A percentile compares a stretch with the other conserved stretches of the same genome.
These are phyloP conservation scores for Idaea straminata DNA, from an alignment of 2,888 invertebrate genomes.

Conservation along the genomic window DNA sequence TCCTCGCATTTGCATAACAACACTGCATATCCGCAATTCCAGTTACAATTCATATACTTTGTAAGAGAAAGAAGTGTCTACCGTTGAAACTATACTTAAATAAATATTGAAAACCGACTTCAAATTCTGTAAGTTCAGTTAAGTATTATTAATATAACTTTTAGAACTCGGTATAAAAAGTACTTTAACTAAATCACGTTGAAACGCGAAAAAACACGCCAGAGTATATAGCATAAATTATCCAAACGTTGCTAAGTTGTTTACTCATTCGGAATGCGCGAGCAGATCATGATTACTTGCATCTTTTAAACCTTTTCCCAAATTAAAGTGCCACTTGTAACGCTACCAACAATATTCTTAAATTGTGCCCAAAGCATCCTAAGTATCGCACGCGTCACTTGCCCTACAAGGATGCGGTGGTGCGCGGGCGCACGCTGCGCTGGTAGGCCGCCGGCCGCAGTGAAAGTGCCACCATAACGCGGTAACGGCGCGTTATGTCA, in stretches of 20 bases:
- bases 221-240: too few relatives aligned
- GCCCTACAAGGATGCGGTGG: constrained; percentile 50
- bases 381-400: constrained; percentile 26
- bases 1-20: constrained; percentile 18
- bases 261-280: too few relatives aligned
- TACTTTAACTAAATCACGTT: too few relatives aligned
- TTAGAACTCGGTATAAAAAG: too few relatives aligned
- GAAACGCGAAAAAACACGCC: too few relatives aligned
- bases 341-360: too few relatives aligned
- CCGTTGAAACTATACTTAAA: not conserved
- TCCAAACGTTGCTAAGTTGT: too few relatives aligned
- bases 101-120: not conserved
- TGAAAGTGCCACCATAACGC: constrained; percentile 65
- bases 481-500: constrained; percentile 73
- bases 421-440: constrained; percentile 38
- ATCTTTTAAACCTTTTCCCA: too few relatives aligned
- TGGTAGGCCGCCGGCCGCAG: constrained; percentile 44
- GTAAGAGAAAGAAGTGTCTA: not conserved
- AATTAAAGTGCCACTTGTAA: too few relatives aligned
- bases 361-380: constrained; percentile 16
- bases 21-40: constrained; percentile 9
- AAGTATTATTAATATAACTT: too few relatives aligned
- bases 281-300: too few relatives aligned
- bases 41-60: not conserved
- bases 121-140: too few relatives aligned